Percentiles rank a stretch among this genome's conserved stretches.
phyloP scores from a whole-genome alignment of 2,888 invertebrate species.

The Octodonta nipae region DNA sequence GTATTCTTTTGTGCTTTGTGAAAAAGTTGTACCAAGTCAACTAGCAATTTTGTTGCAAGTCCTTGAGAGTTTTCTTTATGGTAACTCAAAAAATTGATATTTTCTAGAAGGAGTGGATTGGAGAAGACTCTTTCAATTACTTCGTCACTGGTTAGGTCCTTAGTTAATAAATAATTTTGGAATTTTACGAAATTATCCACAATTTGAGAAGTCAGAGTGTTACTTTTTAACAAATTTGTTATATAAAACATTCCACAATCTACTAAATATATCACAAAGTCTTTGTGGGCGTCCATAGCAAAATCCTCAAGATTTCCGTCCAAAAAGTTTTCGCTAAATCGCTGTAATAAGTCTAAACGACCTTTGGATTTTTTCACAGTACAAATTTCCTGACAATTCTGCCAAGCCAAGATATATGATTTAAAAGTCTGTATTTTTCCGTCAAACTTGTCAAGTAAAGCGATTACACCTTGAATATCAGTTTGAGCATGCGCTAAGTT shows the following conservation, averaged over 20 bases:
- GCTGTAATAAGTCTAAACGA: conserved; percentile 15
- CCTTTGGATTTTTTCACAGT: conserved; percentile 19
- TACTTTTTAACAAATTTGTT: conserved; percentile 16
- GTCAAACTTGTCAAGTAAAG: conserved; percentile 39
- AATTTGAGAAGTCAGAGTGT: conserved; percentile 10
- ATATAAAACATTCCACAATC: conserved; percentile 26
- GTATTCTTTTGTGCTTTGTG: conserved; percentile 8
- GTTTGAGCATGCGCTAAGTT: conserved; percentile 50
- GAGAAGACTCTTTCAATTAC: conserved; percentile 30
- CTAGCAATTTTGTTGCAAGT: conserved; percentile 27
- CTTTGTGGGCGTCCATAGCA: conserved; percentile 11
- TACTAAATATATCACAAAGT: too few relatives aligned
- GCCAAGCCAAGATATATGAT: conserved; percentile 42
- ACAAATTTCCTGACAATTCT: conserved; percentile 15
- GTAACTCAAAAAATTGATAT: conserved; percentile 29
- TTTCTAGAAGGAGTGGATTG: conserved; percentile 32
- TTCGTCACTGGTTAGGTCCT: conserved; percentile 15
- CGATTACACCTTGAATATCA: conserved; percentile 38
- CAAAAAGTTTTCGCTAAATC: conserved; percentile 19
- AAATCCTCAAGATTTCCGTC: conserved; percentile 16
- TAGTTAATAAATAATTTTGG: conserved; percentile 14
- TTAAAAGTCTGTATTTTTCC: conserved; percentile 30
- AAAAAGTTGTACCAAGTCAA: conserved; percentile 13
- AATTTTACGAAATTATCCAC: conserved; percentile 17
- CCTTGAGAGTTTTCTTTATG: conserved; percentile 20